Base-by-base conservation (phyloP, 2,113 vertebrate genomes). In the Gymnocephalus cernua region DNA sequence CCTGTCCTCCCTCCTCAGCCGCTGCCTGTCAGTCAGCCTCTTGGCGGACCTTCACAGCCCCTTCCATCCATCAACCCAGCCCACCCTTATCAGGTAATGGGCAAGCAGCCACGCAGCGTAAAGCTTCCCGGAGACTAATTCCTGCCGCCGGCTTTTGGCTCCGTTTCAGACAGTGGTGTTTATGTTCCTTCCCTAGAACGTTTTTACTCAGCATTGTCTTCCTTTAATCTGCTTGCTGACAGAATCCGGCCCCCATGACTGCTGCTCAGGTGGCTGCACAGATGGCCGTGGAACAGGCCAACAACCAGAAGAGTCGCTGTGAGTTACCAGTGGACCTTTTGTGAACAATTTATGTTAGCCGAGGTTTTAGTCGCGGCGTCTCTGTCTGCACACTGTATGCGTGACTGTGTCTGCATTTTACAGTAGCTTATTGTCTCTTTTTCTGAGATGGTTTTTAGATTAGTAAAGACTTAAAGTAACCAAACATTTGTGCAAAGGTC, bases 271-370 rank as follows among this genome's bases (percentile, higher is more conserved):
- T 95, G 35, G 97, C 96, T 0, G 96, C 97, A 27, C 96, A 97
- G 90, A 95, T 95, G 44, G 97, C 93, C 0, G 93, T 98, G 83
- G 96, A 97, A 70, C 94, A 95, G 0, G 97, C 97, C 67, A 96
- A 94, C 91, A 96, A 76, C 92, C 96, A 98, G 93, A 96, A 97
- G 88, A 95, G 71, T 2, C 95, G 95, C 85, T 97, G 97, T 98
- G 90, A 96, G 97, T 95, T 58, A 64, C 27, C 59, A 61, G n/a
- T 47, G 47, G 41, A 53, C 38, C 51, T 80, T 67, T 83, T 29
- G 63, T 56, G 71, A 62, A 72, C 51, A 64, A 12, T 76, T 70
- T 51, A 25, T 74, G 48, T 82, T 70, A 14, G 74, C 83, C 32
- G 41, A 64, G 21, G 25, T 80, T 86, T 65, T 73, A 53, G 2